phyloP scores from a whole-genome alignment of 1,140 invertebrate species.

The Tigriopus japonicus region DNA sequence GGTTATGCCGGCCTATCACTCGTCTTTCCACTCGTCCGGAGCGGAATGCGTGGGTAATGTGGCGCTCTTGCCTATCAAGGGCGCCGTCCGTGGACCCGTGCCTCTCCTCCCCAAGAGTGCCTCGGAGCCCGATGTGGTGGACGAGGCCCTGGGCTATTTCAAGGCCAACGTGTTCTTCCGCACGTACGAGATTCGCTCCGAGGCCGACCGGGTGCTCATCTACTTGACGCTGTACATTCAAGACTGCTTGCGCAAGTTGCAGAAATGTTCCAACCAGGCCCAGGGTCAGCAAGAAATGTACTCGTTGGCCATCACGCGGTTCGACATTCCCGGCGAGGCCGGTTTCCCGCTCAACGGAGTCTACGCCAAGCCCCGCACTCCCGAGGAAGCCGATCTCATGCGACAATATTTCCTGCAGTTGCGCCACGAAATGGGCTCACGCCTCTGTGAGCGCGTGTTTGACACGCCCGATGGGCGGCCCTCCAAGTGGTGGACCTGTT shows the following conservation, averaged over 20 bases:
- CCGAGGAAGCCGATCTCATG: conserved; percentile 63
- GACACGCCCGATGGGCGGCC: conserved; percentile 74
- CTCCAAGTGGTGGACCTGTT: conserved; percentile 99
- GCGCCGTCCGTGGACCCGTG: conserved; percentile 70
- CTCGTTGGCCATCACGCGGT: conserved; percentile 77
- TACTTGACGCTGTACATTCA: conserved; percentile 98
- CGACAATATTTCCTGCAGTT: conserved; percentile 82
- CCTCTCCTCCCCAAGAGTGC: conserved; percentile 33
- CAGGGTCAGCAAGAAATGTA: conserved; percentile 86
- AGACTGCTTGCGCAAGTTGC: conserved; percentile 86
- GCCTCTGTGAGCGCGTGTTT: conserved; percentile 82
- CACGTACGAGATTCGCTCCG: conserved; percentile 90
- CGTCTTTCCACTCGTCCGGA: not conserved
- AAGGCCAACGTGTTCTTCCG: conserved; percentile 99
- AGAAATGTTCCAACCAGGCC: conserved; percentile 70
- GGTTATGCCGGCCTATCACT: conserved; percentile 15
- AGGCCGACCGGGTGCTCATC: conserved; percentile 85
- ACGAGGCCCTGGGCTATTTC: conserved; percentile 92
- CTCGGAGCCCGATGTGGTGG: conserved; percentile 74
- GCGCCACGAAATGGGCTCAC: conserved; percentile 58
- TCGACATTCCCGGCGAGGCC: conserved; percentile 82
- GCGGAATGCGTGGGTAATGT: conserved; percentile 55
- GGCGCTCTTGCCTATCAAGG: conserved; percentile 68
- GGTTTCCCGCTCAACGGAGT: conserved; percentile 95
- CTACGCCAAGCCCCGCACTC: conserved; percentile 64